Evolutionary conservation across 2,113 vertebrate genomes (phyloP).

Genomic region (Esox niger): DNA sequence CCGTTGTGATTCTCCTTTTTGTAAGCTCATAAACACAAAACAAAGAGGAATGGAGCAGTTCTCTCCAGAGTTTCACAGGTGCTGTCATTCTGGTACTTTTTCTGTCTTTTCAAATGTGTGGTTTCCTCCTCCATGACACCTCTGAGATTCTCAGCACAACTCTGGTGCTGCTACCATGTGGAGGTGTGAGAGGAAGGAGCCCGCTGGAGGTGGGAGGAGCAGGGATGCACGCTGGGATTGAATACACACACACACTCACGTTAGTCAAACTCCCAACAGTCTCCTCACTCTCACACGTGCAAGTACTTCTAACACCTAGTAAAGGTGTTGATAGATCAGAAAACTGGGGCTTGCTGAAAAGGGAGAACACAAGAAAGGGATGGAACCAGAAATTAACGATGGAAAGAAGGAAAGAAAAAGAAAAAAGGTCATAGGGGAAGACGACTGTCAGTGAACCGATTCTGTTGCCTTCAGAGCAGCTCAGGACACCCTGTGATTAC

Average conservation of each 20-base stretch:
- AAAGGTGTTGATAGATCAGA: slow-evolving; percentile 79
- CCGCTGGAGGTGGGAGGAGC: slow-evolving; percentile 61
- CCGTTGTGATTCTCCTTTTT: too few relatives aligned
- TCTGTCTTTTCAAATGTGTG: slow-evolving; percentile 28
- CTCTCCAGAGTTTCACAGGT: slow-evolving; percentile 10
- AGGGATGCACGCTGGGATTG: too few relatives aligned
- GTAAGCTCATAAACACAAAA: too few relatives aligned
- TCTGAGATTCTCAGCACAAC: slow-evolving; percentile 64
- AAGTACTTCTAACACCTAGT: slow-evolving; percentile 59
- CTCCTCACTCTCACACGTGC: slow-evolving; percentile 48
- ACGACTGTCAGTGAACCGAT: too few relatives aligned
- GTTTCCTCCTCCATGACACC: slow-evolving; percentile 58
- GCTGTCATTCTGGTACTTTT: slow-evolving; percentile 45
- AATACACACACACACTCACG: slow-evolving; percentile 43
- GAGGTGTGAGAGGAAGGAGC: slow-evolving; percentile 66
- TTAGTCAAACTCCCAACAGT: slow-evolving; percentile 26
- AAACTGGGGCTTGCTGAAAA: slow-evolving; percentile 76
- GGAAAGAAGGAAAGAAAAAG: too few relatives aligned
- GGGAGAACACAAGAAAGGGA: slow-evolving; percentile 49
- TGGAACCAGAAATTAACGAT: too few relatives aligned
- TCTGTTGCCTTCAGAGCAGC: too few relatives aligned
- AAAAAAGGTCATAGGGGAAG: too few relatives aligned
- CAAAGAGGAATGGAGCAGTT: too few relatives aligned
- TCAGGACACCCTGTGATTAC: too few relatives aligned
- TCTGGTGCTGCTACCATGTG: slow-evolving; percentile 53